Evolutionary conservation across 2,888 invertebrate genomes (phyloP), one percentile per base, ranked within the genome.

Genomic region (Apodemia hepburni): DNA sequence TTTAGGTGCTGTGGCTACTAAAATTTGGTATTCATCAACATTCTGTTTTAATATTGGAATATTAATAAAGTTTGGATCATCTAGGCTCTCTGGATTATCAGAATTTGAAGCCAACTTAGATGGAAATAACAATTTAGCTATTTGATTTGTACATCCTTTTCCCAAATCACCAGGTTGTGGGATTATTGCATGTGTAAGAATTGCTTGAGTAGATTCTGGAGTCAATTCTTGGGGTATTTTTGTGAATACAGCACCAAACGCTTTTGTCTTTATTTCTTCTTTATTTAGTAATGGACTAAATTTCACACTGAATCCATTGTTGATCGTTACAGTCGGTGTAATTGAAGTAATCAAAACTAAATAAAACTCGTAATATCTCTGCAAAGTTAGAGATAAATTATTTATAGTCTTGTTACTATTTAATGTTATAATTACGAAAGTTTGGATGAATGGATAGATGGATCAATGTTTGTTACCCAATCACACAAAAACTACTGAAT

Each of bases 1-100:
- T 0, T 80, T 75, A 0, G 90, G 90, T 0, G 90, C 87, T 0
- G 79, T 77, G 0, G 81, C 89, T 0, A 90, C 82, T 49, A 90
- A 64, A n/a, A 89, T 75, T 65, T 84, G 85, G 63, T 88, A 89
- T 58, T 82, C 73, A 1, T 75, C 69, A 47, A 73, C 79, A 0
- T 80, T 77, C 49, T 84, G 81, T 7, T 73, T 75, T 4, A 84
- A 61, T 6, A 85, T 67, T 0, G 89, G 87, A 60, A 88, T 71
- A 64, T 80, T 81, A 17, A 86, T 74, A 61, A 74, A 76, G 64
- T 75, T 75, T 0, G 66, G 61, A 3, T 64, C 60, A 7, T 69
- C 66, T 57, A 18, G 42, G 5, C 61, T 64, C 35, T 60, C 63
- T 3, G 65, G 65, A 18, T 65, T 61, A 61, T 70, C 68, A 33